A percentile compares a stretch with the other conserved stretches of the same genome.
phyloP scores from a whole-genome alignment of 2,888 invertebrate species.

The Eupithecia centaureata region DNA sequence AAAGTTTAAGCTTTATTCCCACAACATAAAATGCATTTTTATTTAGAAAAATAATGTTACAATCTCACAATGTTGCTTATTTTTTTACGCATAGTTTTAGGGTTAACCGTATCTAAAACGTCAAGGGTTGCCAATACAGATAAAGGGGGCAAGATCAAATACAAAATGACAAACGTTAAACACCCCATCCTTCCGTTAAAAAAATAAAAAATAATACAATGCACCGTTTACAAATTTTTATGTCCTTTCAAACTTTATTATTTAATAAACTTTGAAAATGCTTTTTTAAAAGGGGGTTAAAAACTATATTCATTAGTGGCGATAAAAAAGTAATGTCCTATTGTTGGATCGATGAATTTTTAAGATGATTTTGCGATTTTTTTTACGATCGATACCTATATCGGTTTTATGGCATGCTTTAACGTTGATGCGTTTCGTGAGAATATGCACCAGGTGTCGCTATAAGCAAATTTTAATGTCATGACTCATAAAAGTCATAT shows the following conservation, averaged over 20 bases:
- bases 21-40: slow-evolving; percentile 39
- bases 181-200: slow-evolving; percentile 64
- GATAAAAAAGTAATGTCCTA: slow-evolving; percentile 78
- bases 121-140: slow-evolving; percentile 54
- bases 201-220: slow-evolving; percentile 57
- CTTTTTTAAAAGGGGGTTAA: slow-evolving; percentile 55
- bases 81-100: slow-evolving; percentile 43
- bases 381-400: slow-evolving; percentile 70
- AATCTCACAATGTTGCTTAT: slow-evolving; percentile 30
- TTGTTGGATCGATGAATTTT: slow-evolving; percentile 78
- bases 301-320: slow-evolving; percentile 76
- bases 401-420: slow-evolving; percentile 68
- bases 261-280: slow-evolving; percentile 70
- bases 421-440: slow-evolving; percentile 65
- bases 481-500: slow-evolving; percentile 32
- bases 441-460: slow-evolving; percentile 64
- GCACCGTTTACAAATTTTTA: slow-evolving; percentile 78
- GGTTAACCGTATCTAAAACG: slow-evolving; percentile 61
- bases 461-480: slow-evolving; percentile 38
- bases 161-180: slow-evolving; percentile 69
- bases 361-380: slow-evolving; percentile 79
- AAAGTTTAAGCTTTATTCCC: slow-evolving; percentile 27
- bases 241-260: slow-evolving; percentile 73
- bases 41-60: slow-evolving; percentile 19
- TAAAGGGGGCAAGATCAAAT: slow-evolving; percentile 71